A percentile compares a stretch with the other conserved stretches of the same genome.
Evolutionary conservation across 1,140 invertebrate species (phyloP).

Genomic region (Phymastichus coffea): DNA sequence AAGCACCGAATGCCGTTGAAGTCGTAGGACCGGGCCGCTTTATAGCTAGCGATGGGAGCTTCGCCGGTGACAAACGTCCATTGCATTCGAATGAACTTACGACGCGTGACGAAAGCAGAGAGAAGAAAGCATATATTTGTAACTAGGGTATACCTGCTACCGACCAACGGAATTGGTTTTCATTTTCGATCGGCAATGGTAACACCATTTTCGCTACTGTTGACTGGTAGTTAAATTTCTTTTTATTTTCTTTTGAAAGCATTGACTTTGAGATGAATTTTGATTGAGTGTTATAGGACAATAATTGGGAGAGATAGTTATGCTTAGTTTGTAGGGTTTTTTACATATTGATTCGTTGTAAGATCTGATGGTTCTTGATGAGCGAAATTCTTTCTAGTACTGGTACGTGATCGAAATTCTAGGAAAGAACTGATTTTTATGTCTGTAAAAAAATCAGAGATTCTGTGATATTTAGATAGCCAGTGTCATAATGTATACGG

Average conservation of each 20-base stretch:
- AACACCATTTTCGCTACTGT: conserved; percentile 21
- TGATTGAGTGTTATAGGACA: too few species aligned
- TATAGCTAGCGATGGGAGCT: conserved; percentile 45
- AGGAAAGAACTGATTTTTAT: too few species aligned
- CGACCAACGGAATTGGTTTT: conserved; percentile 23
- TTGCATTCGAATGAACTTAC: conserved; percentile 52
- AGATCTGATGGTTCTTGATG: too few species aligned
- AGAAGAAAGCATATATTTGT: conserved; percentile 43
- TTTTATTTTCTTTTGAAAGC: neutral
- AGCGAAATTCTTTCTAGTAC: too few species aligned
- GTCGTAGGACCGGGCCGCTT: conserved; percentile 45
- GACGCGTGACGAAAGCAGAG: conserved; percentile 36
- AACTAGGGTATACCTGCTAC: conserved; percentile 49
- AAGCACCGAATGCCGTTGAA: conserved; percentile 51
- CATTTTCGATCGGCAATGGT: conserved; percentile 29
- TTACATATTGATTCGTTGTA: too few species aligned
- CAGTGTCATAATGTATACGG: too few species aligned
- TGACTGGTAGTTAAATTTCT: conserved; percentile 22
- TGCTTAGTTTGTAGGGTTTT: too few species aligned
- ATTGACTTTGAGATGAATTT: too few species aligned
- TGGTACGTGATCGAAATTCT: too few species aligned
- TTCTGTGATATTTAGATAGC: too few species aligned
- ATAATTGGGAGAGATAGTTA: too few species aligned
- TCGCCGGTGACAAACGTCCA: conserved; percentile 31
- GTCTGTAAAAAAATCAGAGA: too few species aligned